These are phyloP conservation scores for Crambe crambe DNA, from an alignment of 37 sponge, comb jelly and placozoan species.

Conservation along the genomic window DNA sequence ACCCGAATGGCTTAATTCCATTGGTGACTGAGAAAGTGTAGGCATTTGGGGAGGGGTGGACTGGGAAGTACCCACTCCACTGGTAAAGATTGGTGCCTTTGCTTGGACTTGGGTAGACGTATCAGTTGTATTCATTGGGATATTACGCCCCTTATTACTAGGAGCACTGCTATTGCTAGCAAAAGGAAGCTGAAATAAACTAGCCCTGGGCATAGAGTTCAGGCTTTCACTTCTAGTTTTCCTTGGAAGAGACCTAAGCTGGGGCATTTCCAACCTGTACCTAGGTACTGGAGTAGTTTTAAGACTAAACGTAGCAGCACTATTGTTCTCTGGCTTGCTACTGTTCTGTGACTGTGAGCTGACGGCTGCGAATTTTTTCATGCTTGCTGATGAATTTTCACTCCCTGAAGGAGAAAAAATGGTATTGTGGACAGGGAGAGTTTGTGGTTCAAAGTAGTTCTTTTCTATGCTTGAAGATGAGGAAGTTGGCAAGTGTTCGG, in stretches of 20 bases:
- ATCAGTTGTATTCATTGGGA: too few species aligned
- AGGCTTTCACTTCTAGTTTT: neutral
- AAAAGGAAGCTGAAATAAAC: neutral
- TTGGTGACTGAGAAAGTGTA: neutral
- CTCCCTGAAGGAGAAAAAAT: too few species aligned
- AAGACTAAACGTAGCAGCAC: neutral
- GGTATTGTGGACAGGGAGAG: too few species aligned
- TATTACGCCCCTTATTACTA: neutral
- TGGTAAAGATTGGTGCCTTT: too few species aligned
- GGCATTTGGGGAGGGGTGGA: neutral
- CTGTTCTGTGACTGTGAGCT: too few species aligned
- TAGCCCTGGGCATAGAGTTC: neutral
- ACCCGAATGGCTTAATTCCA: neutral
- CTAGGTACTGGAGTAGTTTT: neutral
- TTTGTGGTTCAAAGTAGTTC: neutral
- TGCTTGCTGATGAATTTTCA: too few species aligned
- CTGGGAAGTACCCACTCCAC: too few species aligned
- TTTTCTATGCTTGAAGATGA: neutral
- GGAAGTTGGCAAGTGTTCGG: neutral
- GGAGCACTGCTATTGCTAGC: neutral
- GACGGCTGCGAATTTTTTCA: neutral
- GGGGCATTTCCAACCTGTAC: constrained; percentile 2
- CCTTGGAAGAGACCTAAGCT: neutral
- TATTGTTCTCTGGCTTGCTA: too few species aligned
- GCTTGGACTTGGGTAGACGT: neutral